phyloP scores from a whole-genome alignment of 2,113 vertebrate species.

The Bubo scandiacus region DNA sequence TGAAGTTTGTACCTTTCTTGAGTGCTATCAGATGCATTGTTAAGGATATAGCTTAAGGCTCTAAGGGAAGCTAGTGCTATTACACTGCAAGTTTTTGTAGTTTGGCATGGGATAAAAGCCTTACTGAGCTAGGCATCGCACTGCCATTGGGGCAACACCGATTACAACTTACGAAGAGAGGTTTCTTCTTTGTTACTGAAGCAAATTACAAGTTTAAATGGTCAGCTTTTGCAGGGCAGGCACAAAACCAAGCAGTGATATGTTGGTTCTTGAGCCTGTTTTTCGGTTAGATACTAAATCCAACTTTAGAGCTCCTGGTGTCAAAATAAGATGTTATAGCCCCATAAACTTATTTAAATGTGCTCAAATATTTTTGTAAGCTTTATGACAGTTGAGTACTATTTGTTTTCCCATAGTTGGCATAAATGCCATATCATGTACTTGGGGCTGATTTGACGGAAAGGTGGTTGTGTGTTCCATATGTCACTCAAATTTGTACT shows the following conservation, averaged over 20 bases:
- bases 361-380: neutral
- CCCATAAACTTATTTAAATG: neutral
- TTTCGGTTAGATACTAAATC: neutral
- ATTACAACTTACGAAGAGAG: neutral
- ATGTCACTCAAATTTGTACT: neutral
- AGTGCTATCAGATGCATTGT: neutral
- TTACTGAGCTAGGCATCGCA: neutral
- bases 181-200: neutral
- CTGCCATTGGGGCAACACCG: accelerated
- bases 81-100: neutral
- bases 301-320: neutral
- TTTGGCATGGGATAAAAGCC: neutral
- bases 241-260: neutral
- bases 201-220: neutral
- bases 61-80: neutral
- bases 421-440: neutral
- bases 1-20: neutral
- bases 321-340: neutral
- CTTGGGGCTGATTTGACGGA: neutral
- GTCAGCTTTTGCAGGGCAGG: neutral
- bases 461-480: neutral
- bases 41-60: neutral
- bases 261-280: neutral
- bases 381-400: neutral
- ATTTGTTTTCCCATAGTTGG: neutral